Base-by-base conservation (phyloP, 2,113 vertebrate genomes). In the Hippocampus barbouri region DNA sequence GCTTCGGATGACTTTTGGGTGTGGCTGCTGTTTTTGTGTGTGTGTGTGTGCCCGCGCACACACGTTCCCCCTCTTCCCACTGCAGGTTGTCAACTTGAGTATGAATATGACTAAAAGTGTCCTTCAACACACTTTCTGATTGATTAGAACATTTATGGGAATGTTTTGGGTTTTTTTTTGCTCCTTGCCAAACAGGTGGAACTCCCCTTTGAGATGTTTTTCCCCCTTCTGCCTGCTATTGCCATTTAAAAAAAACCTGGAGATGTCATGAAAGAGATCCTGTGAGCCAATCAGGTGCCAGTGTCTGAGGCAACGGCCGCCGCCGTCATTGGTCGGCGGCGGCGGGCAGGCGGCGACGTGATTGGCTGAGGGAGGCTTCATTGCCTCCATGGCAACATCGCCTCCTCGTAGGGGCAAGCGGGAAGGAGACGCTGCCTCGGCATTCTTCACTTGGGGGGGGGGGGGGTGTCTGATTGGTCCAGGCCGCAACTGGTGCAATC, bases 361-460 rank as follows among this genome's bases (percentile, higher is more conserved):
- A 89, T 90, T 92, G 86, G 88, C 76, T 57, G 81, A 71, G 4
- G 0, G 75, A 80, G 79, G 90, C 88, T 91, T 90, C 90, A 85
- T 87, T 89, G 89, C 88, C 83, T 90, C 87, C 88, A 90, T 88
- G 89, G 89, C 90, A 89, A 89, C 84, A 87, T 91, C 88, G 87
- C 83, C 88, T 85, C 85, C 86, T 87, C 82, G 92, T 90, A 89
- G 87, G 83, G 83, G 80, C 82, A 85, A 86, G 81, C 81, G 79
- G 83, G 80, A 77, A 76, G 79, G 78, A 77, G 74, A 87, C 86
- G 47, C 69, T 74, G 85, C 80, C 81, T 84, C 88, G 90, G 83
- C 85, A 90, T 91, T 90, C 92, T 91, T 92, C 78, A 91, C 81
- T 81, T 71, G 82, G 84, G 65, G 21, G 74, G 73, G 83, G 79